A percentile compares a stretch with the other conserved stretches of the same genome.
phyloP scores from a whole-genome alignment of 2,113 vertebrate genomes.

The Prolemur simus region DNA sequence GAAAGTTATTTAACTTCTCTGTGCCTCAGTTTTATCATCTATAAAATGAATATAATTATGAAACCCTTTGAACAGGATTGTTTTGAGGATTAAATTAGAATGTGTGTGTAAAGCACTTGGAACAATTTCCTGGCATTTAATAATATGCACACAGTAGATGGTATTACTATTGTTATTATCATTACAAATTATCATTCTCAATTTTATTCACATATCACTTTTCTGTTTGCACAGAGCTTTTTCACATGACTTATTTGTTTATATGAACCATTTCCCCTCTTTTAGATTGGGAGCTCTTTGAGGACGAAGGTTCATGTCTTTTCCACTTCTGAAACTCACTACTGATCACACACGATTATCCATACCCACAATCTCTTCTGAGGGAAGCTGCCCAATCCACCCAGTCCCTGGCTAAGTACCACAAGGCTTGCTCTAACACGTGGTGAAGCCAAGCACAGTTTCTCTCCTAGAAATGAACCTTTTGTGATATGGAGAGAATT shows the following conservation, averaged over 20 bases:
- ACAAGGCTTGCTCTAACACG: neutral
- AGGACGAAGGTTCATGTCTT: neutral
- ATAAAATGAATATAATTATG: neutral
- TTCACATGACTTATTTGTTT: neutral
- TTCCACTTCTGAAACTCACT: neutral
- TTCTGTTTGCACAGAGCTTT: neutral
- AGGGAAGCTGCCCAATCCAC: neutral
- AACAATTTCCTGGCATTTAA: neutral
- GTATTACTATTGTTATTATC: neutral
- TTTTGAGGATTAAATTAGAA: neutral
- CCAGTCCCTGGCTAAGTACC: accelerated
- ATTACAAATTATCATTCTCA: neutral
- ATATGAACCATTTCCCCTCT: neutral
- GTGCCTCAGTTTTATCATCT: neutral
- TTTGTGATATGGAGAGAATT: neutral
- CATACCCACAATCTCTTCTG: neutral
- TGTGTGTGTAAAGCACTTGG: neutral
- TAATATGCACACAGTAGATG: neutral
- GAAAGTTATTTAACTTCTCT: neutral
- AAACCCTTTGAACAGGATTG: neutral
- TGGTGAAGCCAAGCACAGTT: neutral
- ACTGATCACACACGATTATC: neutral
- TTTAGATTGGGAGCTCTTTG: neutral
- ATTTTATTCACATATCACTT: neutral
- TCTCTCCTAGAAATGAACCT: neutral